phyloP scores from a whole-genome alignment of 1,140 invertebrate species.

The Heliothis virescens region DNA sequence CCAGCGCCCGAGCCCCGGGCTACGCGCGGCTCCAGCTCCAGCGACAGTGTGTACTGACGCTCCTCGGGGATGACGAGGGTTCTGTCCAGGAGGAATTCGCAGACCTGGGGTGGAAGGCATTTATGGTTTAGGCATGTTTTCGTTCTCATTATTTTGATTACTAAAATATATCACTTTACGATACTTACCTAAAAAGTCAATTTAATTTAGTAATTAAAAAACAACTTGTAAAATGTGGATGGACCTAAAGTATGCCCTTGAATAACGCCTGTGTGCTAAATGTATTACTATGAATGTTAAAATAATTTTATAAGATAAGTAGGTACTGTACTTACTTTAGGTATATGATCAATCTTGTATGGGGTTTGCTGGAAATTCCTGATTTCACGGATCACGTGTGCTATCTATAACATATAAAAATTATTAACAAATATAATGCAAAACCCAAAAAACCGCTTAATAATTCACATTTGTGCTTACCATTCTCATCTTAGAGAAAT shows the following conservation, averaged over 20 bases:
- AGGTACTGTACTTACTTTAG: conserved; percentile 88
- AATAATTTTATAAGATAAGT: too few species aligned
- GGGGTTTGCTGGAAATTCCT: conserved; percentile 96
- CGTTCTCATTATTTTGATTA: not conserved
- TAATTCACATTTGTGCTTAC: conserved; percentile 84
- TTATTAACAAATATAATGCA: not conserved
- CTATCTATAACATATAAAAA: conserved; percentile 89
- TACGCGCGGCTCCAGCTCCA: conserved; percentile 94
- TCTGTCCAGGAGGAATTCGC: conserved; percentile 92
- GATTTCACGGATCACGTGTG: conserved; percentile 97
- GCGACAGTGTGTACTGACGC: conserved; percentile 93
- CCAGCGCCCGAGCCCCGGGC: conserved; percentile 84
- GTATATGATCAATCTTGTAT: conserved; percentile 95
- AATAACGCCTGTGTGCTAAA: too few species aligned
- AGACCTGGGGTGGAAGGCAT: conserved; percentile 64
- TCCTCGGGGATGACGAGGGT: conserved; percentile 93
- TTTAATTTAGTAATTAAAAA: too few species aligned
- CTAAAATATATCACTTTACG: too few species aligned
- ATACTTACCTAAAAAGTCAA: too few species aligned
- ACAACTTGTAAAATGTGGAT: too few species aligned
- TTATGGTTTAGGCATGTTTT: not conserved
- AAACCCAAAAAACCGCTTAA: not conserved
- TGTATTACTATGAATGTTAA: too few species aligned
- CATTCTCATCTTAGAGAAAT: conserved; percentile 99
- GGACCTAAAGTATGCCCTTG: too few species aligned